phyloP scores from a whole-genome alignment of 2,113 vertebrate genomes.

The Carassius carassius region DNA sequence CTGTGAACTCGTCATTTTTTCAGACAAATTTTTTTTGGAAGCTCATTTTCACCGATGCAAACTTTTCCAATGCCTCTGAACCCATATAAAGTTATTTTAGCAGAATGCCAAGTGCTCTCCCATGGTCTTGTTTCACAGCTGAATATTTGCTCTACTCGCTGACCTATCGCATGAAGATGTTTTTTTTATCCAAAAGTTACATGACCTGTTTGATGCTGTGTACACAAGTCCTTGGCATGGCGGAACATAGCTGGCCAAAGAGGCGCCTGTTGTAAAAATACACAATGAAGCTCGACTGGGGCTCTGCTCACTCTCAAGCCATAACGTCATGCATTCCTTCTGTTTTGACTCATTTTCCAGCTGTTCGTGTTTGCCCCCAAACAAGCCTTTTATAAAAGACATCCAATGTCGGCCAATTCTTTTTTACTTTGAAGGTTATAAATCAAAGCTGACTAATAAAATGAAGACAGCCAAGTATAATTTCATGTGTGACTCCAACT shows the following conservation, averaged over 20 bases:
- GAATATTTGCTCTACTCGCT: constrained; percentile 54
- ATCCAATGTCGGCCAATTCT: constrained; percentile 97
- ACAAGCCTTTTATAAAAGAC: constrained; percentile 98
- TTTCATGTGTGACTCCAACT: constrained; percentile 94
- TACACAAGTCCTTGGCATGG: constrained; percentile 74
- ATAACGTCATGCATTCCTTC: constrained; percentile 97
- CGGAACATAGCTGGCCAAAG: constrained; percentile 85
- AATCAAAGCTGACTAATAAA: constrained; percentile 99
- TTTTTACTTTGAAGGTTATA: constrained; percentile 99
- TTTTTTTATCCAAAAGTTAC: constrained; percentile 73
- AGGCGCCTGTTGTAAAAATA: constrained; percentile 98
- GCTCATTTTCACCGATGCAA: constrained; percentile 9
- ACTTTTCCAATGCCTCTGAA: not conserved
- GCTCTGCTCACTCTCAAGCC: constrained; percentile 90
- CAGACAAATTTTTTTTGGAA: not conserved
- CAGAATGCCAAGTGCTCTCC: constrained; percentile 12
- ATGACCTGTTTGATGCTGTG: constrained; percentile 79
- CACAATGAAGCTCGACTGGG: constrained; percentile 85
- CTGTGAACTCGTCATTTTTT: constrained; percentile 28
- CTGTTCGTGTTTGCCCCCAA: constrained; percentile 89
- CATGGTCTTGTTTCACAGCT: constrained; percentile 28
- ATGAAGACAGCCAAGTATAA: constrained; percentile 99
- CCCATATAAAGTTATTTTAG: not conserved
- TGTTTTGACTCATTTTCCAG: constrained; percentile 97
- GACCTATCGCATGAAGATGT: constrained; percentile 64